Conservation (phyloP, 2,797 vertebrate species). For the Prunella strophiata region DNA sequence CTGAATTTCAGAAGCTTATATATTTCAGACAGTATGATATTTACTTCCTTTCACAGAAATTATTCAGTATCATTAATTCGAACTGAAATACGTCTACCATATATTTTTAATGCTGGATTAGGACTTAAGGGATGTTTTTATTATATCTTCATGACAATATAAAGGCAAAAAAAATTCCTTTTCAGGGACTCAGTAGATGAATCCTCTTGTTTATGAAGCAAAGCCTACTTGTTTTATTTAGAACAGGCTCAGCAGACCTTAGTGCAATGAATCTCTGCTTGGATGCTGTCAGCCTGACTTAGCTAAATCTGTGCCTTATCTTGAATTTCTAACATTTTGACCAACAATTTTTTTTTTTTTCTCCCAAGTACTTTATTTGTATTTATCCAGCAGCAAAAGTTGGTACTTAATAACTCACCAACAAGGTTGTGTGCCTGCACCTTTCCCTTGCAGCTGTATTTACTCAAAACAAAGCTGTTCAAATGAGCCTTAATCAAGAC, state of each 20-base stretch:
- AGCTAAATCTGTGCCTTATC: not conserved
- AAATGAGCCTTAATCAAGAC: conserved; percentile 32
- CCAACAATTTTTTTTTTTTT: not conserved
- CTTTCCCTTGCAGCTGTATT: conserved; percentile 52
- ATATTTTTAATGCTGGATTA: conserved; percentile 51
- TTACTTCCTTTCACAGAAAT: not conserved
- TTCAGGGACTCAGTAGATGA: conserved; percentile 35
- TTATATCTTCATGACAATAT: conserved; percentile 8
- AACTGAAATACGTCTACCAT: not conserved
- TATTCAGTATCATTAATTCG: conserved; percentile 2
- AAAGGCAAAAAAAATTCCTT: conserved; percentile 23
- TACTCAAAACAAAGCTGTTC: conserved; percentile 46
- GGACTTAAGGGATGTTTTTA: conserved; percentile 37
- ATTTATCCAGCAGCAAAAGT: not conserved
- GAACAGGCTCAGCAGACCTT: conserved; percentile 56
- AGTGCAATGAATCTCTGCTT: conserved; percentile 37
- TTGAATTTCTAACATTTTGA: conserved; percentile 5
- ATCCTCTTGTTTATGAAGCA: conserved; percentile 67
- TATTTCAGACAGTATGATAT: not conserved
- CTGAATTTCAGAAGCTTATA: not conserved
- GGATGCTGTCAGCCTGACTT: conserved; percentile 27
- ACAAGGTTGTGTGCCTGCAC: not conserved
- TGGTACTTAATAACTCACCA: not conserved
- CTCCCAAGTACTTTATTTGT: not conserved
- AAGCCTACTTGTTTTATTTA: conserved; percentile 62